Evolutionary conservation across 2,113 vertebrate genomes (phyloP).

Genomic region (Syngnathus scovelli): DNA sequence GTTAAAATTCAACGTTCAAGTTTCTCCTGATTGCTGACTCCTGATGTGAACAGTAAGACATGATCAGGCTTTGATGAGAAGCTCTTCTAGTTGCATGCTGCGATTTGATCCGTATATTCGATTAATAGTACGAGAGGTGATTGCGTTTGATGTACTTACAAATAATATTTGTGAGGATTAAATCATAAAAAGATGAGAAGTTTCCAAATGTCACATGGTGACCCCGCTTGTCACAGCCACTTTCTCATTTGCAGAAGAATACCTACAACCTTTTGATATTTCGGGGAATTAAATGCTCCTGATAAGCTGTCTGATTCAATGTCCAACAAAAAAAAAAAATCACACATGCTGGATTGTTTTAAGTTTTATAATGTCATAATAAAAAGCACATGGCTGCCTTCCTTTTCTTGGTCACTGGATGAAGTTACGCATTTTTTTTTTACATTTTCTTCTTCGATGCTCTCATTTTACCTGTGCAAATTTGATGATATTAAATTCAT

Average conservation of each 20-base stretch:
- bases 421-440: too few species aligned
- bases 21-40: slow-evolving; percentile 10
- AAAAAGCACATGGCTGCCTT: neutral
- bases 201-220: neutral
- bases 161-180: too few species aligned
- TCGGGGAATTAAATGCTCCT: neutral
- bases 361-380: neutral
- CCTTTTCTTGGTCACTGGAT: neutral
- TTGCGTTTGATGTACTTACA: neutral
- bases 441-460: neutral
- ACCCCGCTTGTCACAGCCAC: neutral
- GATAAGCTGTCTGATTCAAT: neutral
- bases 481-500: neutral
- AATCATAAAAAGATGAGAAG: neutral
- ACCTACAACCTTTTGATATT: neutral
- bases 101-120: neutral
- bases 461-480: neutral
- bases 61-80: slow-evolving; percentile 1
- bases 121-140: neutral
- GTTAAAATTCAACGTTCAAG: neutral
- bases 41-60: slow-evolving; percentile 1
- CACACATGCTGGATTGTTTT: too few species aligned
- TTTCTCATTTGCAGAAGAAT: neutral
- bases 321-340: neutral
- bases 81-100: slow-evolving; percentile 4